Evolutionary conservation across 1,140 invertebrate genomes (phyloP), one percentile per base, ranked within the genome.

Genomic region (Drosophila funebris): DNA sequence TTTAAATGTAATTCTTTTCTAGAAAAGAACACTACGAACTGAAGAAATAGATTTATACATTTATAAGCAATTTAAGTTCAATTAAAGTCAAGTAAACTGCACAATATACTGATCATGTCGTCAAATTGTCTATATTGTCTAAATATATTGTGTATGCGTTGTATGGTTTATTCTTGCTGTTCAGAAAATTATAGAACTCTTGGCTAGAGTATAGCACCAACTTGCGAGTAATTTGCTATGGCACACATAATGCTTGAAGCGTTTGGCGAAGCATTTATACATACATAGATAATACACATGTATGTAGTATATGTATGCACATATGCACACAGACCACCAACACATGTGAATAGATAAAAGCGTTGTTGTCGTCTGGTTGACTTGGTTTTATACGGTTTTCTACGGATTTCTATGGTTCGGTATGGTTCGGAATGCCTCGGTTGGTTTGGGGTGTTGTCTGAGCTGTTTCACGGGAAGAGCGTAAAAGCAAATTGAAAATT

Each of bases 401-500:
- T 31, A 44, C 33, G 41, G 20, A 46, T 31, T 52, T 20, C 18
- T 39, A 53, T 27, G 37, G 61, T 52, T 61, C 31, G 37, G 37
- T 66, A n/a, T 11, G 63, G 44, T 39, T 36, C n/a, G n/a, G n/a
- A n/a, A n/a, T n/a, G n/a, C n/a, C n/a, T n/a, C n/a, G n/a, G 36
- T 41, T 53, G 79, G 22, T 48, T 69, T 73, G 52, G 33, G 54
- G 66, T 36, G 60, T 24, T 48, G 75, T 76, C 75, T 69, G 74
- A 77, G 73, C 81, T 57, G 76, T 57, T 24, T 62, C 39, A 33
- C n/a, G 52, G 41, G 61, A 31, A 46, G 60, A 78, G 64, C 62
- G 69, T 74, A 79, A 70, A 83, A 72, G 84, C 83, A 88, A 88
- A 88, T 88, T 88, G 83, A 88, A 88, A 88, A 83, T 88, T 88